Conservation (phyloP, 2,797 vertebrate genomes). For the Anguilla obscura region DNA sequence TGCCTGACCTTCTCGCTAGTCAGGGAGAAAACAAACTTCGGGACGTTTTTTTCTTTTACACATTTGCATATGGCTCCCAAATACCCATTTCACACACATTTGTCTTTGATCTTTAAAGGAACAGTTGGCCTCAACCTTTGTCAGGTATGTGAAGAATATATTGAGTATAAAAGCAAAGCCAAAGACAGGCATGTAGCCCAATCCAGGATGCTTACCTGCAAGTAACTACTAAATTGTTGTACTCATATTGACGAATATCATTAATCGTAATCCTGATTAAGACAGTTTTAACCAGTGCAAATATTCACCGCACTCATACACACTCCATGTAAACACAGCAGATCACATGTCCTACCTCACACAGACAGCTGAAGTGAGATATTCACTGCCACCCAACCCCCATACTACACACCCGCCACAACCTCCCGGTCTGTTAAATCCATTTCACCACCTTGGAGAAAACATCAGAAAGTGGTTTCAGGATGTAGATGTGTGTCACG, state of each 20-base stretch:
- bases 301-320: not conserved
- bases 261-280: not conserved
- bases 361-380: not conserved
- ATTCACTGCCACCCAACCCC: not conserved
- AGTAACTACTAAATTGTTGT: not conserved
- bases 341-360: not conserved
- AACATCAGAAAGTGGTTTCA: constrained; percentile 33
- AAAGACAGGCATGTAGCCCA: not conserved
- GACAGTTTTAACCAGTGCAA: not conserved
- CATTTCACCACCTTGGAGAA: constrained; percentile 10
- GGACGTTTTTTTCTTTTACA: not conserved
- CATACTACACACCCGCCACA: not conserved
- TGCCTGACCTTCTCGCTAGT: constrained; percentile 20
- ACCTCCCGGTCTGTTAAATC: constrained; percentile 28
- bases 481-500: constrained; percentile 45
- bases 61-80: not conserved
- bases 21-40: not conserved
- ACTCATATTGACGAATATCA: not conserved
- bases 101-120: not conserved
- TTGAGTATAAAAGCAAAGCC: not conserved
- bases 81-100: not conserved
- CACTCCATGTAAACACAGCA: not conserved
- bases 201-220: not conserved
- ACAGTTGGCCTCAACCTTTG: not conserved
- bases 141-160: not conserved